Evolutionary conservation across 2,888 invertebrate species (phyloP), one percentile per base, ranked within the genome.

Genomic region (Neocrepidodera transversa): DNA sequence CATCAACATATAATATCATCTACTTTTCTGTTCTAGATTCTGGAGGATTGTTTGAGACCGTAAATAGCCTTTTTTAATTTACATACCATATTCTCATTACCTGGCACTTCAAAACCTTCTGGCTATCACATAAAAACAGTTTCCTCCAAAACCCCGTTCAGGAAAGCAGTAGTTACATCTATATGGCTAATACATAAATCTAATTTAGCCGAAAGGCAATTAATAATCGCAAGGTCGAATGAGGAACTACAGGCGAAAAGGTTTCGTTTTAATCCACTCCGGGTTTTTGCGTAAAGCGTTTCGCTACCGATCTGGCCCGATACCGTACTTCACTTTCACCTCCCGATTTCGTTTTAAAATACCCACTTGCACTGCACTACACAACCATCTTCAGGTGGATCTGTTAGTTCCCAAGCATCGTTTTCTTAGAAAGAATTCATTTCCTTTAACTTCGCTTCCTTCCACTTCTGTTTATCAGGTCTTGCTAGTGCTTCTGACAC

Each of bases 161-260:
- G 56, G 54, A 70, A 70, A 14, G 67, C 69, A 3, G 66, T 68
- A 11, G 43, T 62, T 38, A 69, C 66, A 60, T 67, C 67, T 23
- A 67, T 30, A 57, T 70, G 67, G 8, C 30, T 45, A 36, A 66
- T 58, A 10, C 59, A 28, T 14, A 69, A 57, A 38, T 62, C 45
- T 23, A 65, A 48, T 36, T 69, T 52, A 28, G 63, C 64, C 47
- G 67, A 49, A 17, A 70, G 2, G 67, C 69, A 35, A 71, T 53
- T 36, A 72, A 60, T 10, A 70, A 20, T 62, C 69, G 53, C 7
- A 70, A 42, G 4, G 60, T 68, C 13, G 63, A 53, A 42, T 60
- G 56, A 30, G 51, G 50, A 14, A 66, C 60, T 11, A 69, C 66
- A 28, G 68, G 68, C 6, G 67, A 62, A 60, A 67, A 71, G 23